Evolutionary conservation across 2,113 vertebrate genomes (phyloP).

Genomic region (Amia ocellicauda): DNA sequence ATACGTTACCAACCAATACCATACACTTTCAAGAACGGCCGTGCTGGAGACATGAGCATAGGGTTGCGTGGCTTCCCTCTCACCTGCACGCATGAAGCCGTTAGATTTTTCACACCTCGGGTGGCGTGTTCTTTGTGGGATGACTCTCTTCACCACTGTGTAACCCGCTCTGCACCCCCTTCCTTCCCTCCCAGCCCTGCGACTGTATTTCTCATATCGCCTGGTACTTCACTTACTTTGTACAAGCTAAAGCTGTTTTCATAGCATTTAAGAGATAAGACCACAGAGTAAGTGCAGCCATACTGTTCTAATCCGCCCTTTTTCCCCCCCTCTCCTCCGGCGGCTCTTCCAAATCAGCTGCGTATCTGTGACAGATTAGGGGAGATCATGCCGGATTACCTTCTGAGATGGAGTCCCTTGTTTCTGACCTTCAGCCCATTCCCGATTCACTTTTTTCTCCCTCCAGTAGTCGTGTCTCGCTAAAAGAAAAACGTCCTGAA

Average conservation of each 20-base stretch:
- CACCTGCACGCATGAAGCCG: too few species aligned
- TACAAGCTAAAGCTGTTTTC: conserved; percentile 59
- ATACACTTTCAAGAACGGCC: background rate
- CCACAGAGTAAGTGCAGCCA: conserved; percentile 60
- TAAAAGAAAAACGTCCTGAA: background rate
- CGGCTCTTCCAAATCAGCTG: conserved; percentile 53
- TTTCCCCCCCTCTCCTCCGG: conserved; percentile 35
- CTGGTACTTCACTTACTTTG: conserved; percentile 5
- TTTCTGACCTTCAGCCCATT: conserved; percentile 14
- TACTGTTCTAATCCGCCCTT: conserved; percentile 61
- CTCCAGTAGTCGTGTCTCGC: background rate
- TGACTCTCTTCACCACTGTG: too few species aligned
- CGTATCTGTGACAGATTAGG: conserved; percentile 74
- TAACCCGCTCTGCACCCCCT: background rate
- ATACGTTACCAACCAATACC: conserved; percentile 31
- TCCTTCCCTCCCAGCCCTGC: background rate
- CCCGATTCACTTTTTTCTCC: background rate
- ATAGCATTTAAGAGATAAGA: conserved; percentile 66
- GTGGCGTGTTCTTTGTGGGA: too few species aligned
- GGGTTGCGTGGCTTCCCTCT: too few species aligned
- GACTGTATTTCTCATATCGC: background rate
- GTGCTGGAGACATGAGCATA: too few species aligned
- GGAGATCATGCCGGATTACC: conserved; percentile 71
- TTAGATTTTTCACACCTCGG: too few species aligned
- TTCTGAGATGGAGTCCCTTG: conserved; percentile 48